Evolutionary conservation across 2,797 vertebrate species (phyloP).

Genomic region (Coranthus polyacanthus): DNA sequence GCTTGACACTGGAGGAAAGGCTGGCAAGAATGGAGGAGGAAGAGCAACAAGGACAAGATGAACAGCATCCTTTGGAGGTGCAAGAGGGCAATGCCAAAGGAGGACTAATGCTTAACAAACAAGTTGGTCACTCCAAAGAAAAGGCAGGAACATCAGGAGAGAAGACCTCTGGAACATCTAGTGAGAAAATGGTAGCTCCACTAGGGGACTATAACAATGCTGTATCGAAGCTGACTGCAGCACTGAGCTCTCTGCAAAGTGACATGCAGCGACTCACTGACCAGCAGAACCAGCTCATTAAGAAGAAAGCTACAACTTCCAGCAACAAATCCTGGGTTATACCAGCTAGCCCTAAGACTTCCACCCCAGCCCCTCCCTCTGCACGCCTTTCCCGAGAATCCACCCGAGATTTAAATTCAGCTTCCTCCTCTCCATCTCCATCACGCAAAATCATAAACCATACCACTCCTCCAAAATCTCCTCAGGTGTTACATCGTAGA

Average conservation of each 20-base stretch:
- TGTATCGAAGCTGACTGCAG: constrained; percentile 91
- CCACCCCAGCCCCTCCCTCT: constrained; percentile 59
- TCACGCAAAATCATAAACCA: constrained; percentile 80
- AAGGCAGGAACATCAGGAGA: constrained; percentile 56
- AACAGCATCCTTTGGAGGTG: constrained; percentile 54
- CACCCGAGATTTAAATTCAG: constrained; percentile 77
- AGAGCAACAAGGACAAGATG: constrained; percentile 65
- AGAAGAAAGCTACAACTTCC: constrained; percentile 76
- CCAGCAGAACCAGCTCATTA: constrained; percentile 90
- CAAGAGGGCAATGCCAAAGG: constrained; percentile 58
- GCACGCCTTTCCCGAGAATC: constrained; percentile 79
- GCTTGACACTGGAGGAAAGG: constrained; percentile 82
- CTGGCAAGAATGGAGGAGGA: constrained; percentile 82
- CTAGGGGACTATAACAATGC: constrained; percentile 93
- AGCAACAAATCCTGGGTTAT: constrained; percentile 89
- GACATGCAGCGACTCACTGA: constrained; percentile 94
- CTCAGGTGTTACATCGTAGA: constrained; percentile 79
- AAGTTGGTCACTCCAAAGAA: constrained; percentile 81
- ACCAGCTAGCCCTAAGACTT: constrained; percentile 80
- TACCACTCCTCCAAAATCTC: constrained; percentile 81
- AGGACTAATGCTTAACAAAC: constrained; percentile 65
- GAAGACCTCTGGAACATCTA: constrained; percentile 67
- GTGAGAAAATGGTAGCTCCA: constrained; percentile 82
- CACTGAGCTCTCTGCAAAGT: constrained; percentile 89
- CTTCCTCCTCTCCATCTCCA: constrained; percentile 86